Evolutionary conservation across 1,140 invertebrate species (phyloP), one percentile per base, ranked within the genome.

Genomic region (Neomicropteryx cornuta): DNA sequence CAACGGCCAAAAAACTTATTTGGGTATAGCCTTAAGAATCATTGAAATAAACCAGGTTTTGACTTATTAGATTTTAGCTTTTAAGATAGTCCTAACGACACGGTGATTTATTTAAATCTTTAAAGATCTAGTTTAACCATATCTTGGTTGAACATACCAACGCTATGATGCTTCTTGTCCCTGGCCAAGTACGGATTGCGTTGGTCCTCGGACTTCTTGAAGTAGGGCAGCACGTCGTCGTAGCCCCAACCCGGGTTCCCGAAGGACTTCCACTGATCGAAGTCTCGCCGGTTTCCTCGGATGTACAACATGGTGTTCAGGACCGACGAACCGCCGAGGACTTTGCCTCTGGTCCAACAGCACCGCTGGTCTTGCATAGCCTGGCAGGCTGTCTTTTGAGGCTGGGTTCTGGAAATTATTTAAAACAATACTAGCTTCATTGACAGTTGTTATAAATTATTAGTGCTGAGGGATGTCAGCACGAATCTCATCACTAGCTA

Each of bases 251-350:
- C 87, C 0, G 71, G 65, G 51, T 94, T 94, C 0, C 93, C 92
- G 27, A 88, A 75, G 0, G 70, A 68, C 23, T 83, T 83, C 93
- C 93, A 97, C 34, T 85, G 73, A 56, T 97, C 87, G 51, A 78
- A 97, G 56, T 97, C 92, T 3, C 78, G 67, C 39, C 78, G 75
- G 65, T 96, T 93, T 1, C 93, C 93, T 39, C 93, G 68, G 4
- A 96, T 79, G 56, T 96, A 96, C 0, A 94, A 73, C 92, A 97
- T 88, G 0, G 84, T 87, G 45, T 89, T 90, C 0, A 89, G 58
- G 1, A 88, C 85, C 11, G 79, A 82, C 1, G 86, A 91, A 1
- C 93, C 94, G 1, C 92, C 92, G 8, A 89, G 55, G 3, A 86
- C 76, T 62, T 89, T 87, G 28, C 87, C 87, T 36, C 84, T 72